Evolutionary conservation across 2,113 vertebrate species (phyloP).

Genomic region (Nycticryphes semicollaris): DNA sequence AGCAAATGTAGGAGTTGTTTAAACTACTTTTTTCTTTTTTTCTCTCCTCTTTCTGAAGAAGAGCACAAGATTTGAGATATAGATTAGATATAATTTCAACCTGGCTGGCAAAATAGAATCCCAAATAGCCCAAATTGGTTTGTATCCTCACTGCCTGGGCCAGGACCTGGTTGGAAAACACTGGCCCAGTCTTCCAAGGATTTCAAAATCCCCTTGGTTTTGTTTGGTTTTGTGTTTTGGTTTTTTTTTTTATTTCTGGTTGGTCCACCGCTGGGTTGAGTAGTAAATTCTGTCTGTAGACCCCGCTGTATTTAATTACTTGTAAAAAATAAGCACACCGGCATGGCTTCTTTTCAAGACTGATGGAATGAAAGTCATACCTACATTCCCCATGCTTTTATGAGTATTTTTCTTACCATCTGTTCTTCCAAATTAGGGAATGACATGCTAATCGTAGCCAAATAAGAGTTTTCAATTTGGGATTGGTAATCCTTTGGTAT

Average conservation of each 20-base stretch:
- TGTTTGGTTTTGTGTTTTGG: too few species aligned
- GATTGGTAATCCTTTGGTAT: background rate
- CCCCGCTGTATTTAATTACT: background rate
- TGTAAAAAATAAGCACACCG: background rate
- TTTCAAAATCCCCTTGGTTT: background rate
- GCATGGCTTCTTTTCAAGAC: background rate
- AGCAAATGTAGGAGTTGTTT: background rate
- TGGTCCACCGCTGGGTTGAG: background rate
- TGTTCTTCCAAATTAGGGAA: background rate
- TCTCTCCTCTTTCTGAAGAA: background rate
- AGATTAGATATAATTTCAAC: background rate
- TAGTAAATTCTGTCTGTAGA: background rate
- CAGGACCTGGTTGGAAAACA: background rate
- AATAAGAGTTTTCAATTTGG: background rate
- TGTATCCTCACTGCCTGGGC: background rate
- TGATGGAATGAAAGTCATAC: background rate
- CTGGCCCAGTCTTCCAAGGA: background rate
- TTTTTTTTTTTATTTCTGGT: background rate
- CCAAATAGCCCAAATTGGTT: background rate
- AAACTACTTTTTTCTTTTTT: background rate
- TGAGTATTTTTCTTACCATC: background rate
- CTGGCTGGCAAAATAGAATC: background rate
- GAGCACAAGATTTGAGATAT: background rate
- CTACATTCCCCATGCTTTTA: background rate
- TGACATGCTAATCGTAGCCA: background rate